Conservation (phyloP, 2,113 vertebrate genomes). For the Uria aalge region DNA sequence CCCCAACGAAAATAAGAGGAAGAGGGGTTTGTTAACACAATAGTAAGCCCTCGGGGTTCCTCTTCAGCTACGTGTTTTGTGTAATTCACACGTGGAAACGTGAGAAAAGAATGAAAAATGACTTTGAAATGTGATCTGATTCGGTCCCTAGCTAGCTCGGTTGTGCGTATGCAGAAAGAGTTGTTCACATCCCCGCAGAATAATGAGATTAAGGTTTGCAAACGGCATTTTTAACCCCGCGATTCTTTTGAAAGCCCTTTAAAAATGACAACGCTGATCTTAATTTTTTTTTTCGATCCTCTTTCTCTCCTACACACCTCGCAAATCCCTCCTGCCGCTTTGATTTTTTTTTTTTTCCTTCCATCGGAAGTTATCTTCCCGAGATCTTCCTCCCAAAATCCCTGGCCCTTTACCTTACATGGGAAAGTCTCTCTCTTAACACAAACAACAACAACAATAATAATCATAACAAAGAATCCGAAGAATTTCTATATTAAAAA, state of each 20-base stretch:
- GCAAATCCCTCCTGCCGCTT: neutral
- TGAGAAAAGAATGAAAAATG: constrained; percentile 35
- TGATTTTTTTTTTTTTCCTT: neutral
- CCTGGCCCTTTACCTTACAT: neutral
- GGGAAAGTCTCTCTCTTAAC: neutral
- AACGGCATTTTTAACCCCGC: neutral
- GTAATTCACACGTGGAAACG: constrained; percentile 42
- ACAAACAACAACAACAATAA: constrained; percentile 7
- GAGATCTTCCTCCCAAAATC: neutral
- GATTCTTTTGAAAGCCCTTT: neutral
- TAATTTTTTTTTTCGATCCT: neutral
- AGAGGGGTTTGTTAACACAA: neutral
- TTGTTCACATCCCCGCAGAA: neutral
- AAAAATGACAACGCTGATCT: neutral
- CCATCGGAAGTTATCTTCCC: neutral
- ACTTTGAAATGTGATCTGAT: constrained; percentile 37
- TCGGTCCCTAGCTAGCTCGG: neutral
- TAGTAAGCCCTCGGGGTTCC: neutral
- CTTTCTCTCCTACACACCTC: neutral
- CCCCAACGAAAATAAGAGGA: neutral
- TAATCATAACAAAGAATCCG: constrained; percentile 20
- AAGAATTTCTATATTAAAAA: constrained; percentile 65
- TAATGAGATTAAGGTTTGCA: neutral
- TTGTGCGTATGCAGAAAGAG: neutral
- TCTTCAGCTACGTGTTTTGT: neutral